phyloP scores from a whole-genome alignment of 2,888 invertebrate genomes.

The Brachypalpus laphriformis region DNA sequence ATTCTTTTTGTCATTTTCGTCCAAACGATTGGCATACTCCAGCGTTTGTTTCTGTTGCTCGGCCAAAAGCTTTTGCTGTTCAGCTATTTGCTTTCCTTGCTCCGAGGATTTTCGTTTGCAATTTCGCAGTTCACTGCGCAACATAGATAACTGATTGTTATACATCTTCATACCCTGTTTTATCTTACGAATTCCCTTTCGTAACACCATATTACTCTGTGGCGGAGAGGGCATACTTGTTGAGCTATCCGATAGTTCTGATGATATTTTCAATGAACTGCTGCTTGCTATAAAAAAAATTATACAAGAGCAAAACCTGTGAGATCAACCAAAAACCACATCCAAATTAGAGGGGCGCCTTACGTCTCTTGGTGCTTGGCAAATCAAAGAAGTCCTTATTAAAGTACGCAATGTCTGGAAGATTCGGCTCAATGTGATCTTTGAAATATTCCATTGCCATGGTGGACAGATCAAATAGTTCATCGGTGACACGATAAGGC shows the following conservation, averaged over 20 bases:
- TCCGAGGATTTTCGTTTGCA: conserved; percentile 93
- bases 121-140: conserved; percentile 90
- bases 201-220: conserved; percentile 92
- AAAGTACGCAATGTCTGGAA: conserved; percentile 94
- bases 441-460: conserved; percentile 99
- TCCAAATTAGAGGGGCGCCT: conserved; percentile 60
- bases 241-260: conserved; percentile 80
- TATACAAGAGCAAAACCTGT: conserved; percentile 73
- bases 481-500: conserved; percentile 96
- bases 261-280: conserved; percentile 79
- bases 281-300: conserved; percentile 77
- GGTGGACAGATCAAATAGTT: conserved; percentile 95
- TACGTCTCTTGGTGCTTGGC: conserved; percentile 81
- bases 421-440: conserved; percentile 94
- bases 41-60: conserved; percentile 90
- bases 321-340: conserved; percentile 1
- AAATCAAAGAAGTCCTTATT: conserved; percentile 91
- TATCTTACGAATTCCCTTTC: conserved; percentile 93
- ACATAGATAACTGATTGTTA: conserved; percentile 90
- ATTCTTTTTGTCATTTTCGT: conserved; percentile 95
- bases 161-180: conserved; percentile 95
- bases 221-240: conserved; percentile 86
- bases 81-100: conserved; percentile 92
- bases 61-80: conserved; percentile 88
- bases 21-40: conserved; percentile 92